Evolutionary conservation across 2,797 vertebrate species (phyloP).

Genomic region (Manis crassicaudata): DNA sequence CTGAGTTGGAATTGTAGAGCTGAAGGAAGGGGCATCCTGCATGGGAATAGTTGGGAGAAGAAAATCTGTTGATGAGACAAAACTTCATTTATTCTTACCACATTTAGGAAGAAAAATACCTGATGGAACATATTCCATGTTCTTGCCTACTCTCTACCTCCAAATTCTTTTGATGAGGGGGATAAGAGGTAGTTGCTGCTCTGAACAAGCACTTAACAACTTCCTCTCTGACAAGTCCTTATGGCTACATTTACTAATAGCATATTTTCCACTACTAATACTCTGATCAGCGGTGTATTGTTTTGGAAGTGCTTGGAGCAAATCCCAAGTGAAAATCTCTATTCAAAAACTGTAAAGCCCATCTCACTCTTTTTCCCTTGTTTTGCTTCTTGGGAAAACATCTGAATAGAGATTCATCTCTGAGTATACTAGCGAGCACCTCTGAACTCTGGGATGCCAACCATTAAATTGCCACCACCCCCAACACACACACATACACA

Average conservation of each 20-base stretch:
- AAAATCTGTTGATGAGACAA: neutral
- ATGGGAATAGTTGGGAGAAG: neutral
- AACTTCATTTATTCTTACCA: neutral
- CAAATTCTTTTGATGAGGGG: neutral
- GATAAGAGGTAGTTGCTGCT: neutral
- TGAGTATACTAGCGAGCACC: neutral
- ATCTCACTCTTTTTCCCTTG: neutral
- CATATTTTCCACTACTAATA: neutral
- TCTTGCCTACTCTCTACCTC: neutral
- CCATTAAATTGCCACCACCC: neutral
- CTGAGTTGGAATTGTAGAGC: neutral
- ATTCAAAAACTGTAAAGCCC: neutral
- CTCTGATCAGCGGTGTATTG: neutral
- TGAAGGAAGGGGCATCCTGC: neutral
- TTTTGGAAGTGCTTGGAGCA: neutral
- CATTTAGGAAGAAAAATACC: neutral
- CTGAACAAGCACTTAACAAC: neutral
- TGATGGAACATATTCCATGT: neutral
- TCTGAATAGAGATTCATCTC: neutral
- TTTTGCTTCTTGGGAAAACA: neutral
- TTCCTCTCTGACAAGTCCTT: neutral
- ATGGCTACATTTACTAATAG: neutral
- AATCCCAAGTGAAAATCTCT: neutral
- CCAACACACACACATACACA: no score
- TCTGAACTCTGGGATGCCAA: neutral